Conservation (phyloP, 2,888 invertebrate species). For the Nephrotoma flavescens region DNA sequence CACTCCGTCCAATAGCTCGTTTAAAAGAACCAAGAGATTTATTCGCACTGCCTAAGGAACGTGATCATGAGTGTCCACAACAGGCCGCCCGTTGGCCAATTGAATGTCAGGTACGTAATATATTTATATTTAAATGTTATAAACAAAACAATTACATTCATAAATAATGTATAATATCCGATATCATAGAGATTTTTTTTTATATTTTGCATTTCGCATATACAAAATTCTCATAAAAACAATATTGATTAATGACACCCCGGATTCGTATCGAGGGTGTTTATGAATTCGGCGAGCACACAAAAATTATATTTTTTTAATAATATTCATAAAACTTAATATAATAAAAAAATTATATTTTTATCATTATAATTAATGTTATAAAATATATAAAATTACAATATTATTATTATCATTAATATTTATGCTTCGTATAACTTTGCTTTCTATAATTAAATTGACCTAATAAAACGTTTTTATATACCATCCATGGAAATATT, state of each 20-base stretch:
- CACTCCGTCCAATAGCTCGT: conserved; percentile 46
- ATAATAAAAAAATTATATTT: neutral
- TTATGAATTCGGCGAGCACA: neutral
- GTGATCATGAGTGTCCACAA: conserved; percentile 48
- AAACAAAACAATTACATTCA: neutral
- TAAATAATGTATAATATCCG: neutral
- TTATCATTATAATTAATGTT: neutral
- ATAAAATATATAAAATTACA: neutral
- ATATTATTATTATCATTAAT: neutral
- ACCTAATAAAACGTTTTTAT: neutral
- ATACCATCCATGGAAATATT: neutral
- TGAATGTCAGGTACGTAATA: conserved; percentile 63
- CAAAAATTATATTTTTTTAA: neutral
- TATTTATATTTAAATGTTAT: neutral
- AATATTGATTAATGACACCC: neutral
- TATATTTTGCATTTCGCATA: neutral
- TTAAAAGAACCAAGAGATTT: conserved; percentile 55
- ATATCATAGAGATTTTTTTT: no score
- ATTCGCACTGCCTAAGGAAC: conserved; percentile 52
- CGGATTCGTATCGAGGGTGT: neutral
- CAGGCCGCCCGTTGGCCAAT: conserved; percentile 79
- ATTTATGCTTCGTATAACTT: neutral
- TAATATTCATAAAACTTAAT: neutral
- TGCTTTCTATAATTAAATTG: neutral
- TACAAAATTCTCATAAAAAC: neutral